phyloP scores from a whole-genome alignment of 2,888 invertebrate species.

The Scelioninae gen. 1 region DNA sequence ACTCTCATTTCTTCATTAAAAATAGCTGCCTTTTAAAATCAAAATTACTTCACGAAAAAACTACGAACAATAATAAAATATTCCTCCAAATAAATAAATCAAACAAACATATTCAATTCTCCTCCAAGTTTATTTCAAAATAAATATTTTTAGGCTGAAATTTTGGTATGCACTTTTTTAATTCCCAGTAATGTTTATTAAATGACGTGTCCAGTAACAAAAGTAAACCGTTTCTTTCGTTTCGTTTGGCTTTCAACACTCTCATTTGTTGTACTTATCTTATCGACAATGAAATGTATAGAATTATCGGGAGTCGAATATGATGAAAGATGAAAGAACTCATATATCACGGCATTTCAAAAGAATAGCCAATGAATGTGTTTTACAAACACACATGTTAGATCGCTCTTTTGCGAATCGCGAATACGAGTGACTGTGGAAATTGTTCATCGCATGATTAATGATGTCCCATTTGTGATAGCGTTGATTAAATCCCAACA shows the following conservation, averaged over 20 bases:
- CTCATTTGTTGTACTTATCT: constrained; percentile 60
- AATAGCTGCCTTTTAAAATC: too few relatives aligned
- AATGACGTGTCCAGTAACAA: constrained; percentile 30
- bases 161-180: too few relatives aligned
- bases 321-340: constrained; percentile 60
- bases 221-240: constrained; percentile 40
- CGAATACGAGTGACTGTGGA: constrained; percentile 15
- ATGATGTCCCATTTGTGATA: constrained; percentile 33
- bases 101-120: too few relatives aligned
- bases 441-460: constrained; percentile 48
- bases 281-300: constrained; percentile 53
- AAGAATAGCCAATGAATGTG: constrained; percentile 43
- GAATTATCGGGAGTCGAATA: constrained; percentile 62
- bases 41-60: too few relatives aligned
- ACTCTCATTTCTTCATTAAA: too few relatives aligned
- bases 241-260: constrained; percentile 34
- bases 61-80: too few relatives aligned
- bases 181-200: not conserved
- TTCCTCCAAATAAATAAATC: too few relatives aligned
- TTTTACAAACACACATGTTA: not conserved
- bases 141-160: too few relatives aligned
- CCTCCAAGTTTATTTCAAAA: too few relatives aligned
- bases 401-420: not conserved
- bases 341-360: constrained; percentile 39
- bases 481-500: constrained; percentile 22